Percentiles rank a stretch among this genome's conserved stretches.
phyloP scores from a whole-genome alignment of 1,140 invertebrate genomes.

The Drosophila dunni region DNA sequence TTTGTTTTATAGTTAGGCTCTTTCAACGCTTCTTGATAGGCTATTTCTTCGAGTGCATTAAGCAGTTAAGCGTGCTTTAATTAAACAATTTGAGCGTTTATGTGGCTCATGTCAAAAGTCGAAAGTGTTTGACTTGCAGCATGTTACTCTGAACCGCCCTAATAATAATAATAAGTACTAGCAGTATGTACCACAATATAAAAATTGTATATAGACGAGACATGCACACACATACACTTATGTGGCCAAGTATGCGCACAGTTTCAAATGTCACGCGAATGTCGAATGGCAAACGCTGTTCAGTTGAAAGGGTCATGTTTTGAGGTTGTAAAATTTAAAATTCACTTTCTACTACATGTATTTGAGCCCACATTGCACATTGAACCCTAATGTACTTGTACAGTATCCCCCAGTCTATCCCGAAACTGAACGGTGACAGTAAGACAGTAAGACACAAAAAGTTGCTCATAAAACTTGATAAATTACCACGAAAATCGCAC shows the following conservation, averaged over 20 bases:
- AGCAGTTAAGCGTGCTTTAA: slow-evolving; percentile 49
- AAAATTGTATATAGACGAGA: slow-evolving; percentile 4
- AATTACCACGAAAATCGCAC: slow-evolving; percentile 80
- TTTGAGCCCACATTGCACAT: slow-evolving; percentile 21
- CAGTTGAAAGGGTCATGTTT: slow-evolving; percentile 58
- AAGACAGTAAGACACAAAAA: background rate
- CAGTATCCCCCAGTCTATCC: background rate
- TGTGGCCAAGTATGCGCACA: slow-evolving; percentile 34
- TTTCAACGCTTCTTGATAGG: background rate
- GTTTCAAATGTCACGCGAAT: slow-evolving; percentile 75
- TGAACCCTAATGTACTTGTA: slow-evolving; percentile 32
- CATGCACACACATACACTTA: slow-evolving; percentile 30
- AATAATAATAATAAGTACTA: slow-evolving; percentile 52
- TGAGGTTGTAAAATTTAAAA: slow-evolving; percentile 34
- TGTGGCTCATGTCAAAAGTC: slow-evolving; percentile 56
- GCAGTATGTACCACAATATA: too few relatives aligned
- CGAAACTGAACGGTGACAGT: slow-evolving; percentile 29
- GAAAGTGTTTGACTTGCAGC: slow-evolving; percentile 70
- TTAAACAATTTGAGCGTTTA: slow-evolving; percentile 65
- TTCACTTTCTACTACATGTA: slow-evolving; percentile 67
- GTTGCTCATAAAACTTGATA: slow-evolving; percentile 60
- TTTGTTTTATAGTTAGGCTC: background rate
- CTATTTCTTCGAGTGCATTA: slow-evolving; percentile 29
- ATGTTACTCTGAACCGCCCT: slow-evolving; percentile 75
- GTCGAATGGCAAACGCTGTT: slow-evolving; percentile 45